These are phyloP conservation scores for Styela plicata DNA, from an alignment of 23 tunicate genomes.

Conservation along the genomic window DNA sequence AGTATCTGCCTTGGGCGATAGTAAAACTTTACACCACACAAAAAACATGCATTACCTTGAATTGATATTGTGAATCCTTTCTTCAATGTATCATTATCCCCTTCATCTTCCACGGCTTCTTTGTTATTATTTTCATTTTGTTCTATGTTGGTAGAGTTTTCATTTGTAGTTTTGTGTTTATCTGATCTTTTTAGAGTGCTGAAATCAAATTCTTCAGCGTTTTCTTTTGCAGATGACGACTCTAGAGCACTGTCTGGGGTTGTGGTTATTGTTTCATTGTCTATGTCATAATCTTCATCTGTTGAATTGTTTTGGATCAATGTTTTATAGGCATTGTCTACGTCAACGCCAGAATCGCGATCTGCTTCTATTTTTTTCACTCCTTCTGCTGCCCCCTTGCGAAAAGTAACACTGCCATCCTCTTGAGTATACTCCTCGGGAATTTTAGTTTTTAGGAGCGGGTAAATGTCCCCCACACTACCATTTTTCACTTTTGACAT, in stretches of 20 bases:
- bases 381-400: not conserved
- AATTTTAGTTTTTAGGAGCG: conserved; percentile 26
- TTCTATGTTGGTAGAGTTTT: not conserved
- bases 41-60: too few relatives aligned
- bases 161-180: not conserved
- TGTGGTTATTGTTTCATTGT: not conserved
- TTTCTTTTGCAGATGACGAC: not conserved
- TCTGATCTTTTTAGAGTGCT: not conserved
- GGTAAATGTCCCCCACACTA: conserved; percentile 5
- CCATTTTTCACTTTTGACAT: conserved; percentile 14
- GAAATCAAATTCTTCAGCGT: not conserved
- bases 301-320: not conserved
- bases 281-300: conserved; percentile 12
- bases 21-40: too few relatives aligned
- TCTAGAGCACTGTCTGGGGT: conserved; percentile 23
- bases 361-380: not conserved
- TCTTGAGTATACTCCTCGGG: conserved; percentile 16
- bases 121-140: not conserved
- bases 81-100: not conserved
- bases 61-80: not conserved
- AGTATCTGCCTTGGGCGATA: too few relatives aligned
- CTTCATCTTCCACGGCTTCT: not conserved
- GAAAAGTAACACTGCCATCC: conserved; percentile 16
- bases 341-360: conserved; percentile 30
- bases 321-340: conserved; percentile 18